These are phyloP conservation scores for Corvus moneduloides DNA, from an alignment of 2,113 vertebrate genomes.

Conservation along the genomic window DNA sequence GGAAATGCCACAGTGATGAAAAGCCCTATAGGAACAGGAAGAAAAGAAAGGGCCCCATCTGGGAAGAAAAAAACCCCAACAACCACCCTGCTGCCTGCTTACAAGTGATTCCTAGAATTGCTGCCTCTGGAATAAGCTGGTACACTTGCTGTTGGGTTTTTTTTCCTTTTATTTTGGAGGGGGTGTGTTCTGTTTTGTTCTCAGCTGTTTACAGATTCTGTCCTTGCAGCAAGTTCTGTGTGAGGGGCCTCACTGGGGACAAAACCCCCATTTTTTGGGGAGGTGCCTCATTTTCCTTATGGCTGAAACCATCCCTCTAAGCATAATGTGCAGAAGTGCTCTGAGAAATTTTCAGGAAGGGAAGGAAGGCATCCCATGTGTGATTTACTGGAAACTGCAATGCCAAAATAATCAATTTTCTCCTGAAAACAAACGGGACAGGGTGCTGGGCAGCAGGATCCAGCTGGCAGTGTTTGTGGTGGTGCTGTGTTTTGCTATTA, in stretches of 20 bases:
- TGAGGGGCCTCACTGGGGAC: background rate
- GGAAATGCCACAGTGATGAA: conserved; percentile 56
- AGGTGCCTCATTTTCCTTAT: background rate
- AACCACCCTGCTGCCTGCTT: background rate
- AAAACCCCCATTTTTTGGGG: background rate
- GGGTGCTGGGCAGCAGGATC: background rate
- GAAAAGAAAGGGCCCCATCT: background rate
- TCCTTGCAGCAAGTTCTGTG: background rate
- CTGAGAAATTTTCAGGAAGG: background rate
- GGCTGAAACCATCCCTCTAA: background rate
- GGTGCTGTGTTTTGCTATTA: background rate
- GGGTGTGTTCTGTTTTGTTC: background rate
- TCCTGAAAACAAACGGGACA: background rate
- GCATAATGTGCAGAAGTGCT: background rate
- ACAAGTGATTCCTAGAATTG: background rate
- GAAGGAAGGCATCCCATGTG: background rate
- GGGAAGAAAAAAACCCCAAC: background rate
- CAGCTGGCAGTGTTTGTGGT: background rate
- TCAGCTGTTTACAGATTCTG: conserved; percentile 7
- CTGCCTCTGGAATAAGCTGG: background rate
- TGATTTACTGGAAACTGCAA: background rate
- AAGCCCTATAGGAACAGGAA: background rate
- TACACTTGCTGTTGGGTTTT: background rate
- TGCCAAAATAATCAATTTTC: background rate
- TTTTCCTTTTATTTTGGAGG: background rate